Base-by-base conservation (phyloP, 2,888 invertebrate species). In the Tanypteryx hageni region DNA sequence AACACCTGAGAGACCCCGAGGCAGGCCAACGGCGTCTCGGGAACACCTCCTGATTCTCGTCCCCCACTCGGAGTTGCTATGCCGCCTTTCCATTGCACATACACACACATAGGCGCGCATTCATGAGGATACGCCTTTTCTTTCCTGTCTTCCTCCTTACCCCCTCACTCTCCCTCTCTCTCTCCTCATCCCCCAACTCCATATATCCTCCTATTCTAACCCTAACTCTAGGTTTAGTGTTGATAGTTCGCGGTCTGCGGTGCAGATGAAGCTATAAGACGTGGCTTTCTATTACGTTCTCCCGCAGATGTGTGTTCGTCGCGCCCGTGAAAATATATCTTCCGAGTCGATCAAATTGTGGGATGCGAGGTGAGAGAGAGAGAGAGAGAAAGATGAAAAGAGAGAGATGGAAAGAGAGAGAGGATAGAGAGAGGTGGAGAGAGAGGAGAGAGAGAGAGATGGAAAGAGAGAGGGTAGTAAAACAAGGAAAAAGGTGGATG, bases 161-260 rank as follows among this genome's bases (percentile, higher is more conserved):
- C n/a, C n/a, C n/a, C n/a, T n/a, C n/a, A n/a, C n/a, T n/a, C n/a
- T n/a, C n/a, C n/a, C n/a, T n/a, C n/a, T n/a, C n/a, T n/a, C n/a
- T n/a, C n/a, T n/a, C n/a, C 44, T 44, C 44, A 44, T 5, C 44
- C 5, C 44, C 5, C 44, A 44, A 44, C 44, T 3, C 5, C 44
- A n/a, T 44, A 1, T 44, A 44, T 1, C 44, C 44, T 3, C 44
- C 44, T 44, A 44, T 44, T 44, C 44, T 1, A 44, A 3, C 44
- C 44, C 5, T 44, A 44, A 44, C 44, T 5, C 44, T 44, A 44
- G 44, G 44, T 44, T 44, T 44, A n/a, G 44, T 44, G 44, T n/a
- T n/a, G 64, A 64, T 64, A 18, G 64, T n/a, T 22, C 68, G 68
- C 68, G 68, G 68, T 68, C 68, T 68, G 68, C 68, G 68, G 68